Evolutionary conservation across 1,140 invertebrate genomes (phyloP).

Genomic region (Pemphigus obesinymphae): DNA sequence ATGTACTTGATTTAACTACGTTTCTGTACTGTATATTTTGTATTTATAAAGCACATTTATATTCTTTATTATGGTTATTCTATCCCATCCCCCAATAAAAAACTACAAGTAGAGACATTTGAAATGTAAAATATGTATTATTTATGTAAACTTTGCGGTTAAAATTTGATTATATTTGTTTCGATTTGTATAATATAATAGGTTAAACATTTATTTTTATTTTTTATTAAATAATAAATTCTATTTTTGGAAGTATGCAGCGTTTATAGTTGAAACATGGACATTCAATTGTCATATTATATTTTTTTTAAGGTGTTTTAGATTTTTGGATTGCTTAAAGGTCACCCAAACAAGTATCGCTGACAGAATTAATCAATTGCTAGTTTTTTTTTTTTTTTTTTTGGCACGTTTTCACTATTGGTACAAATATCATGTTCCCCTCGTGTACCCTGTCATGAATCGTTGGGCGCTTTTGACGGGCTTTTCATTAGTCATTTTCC

Average conservation of each 20-base stretch:
- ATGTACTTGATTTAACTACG: background rate
- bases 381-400: background rate
- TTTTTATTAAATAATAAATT: background rate
- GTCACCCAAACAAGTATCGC: background rate
- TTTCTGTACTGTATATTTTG: background rate
- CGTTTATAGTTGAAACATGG: background rate
- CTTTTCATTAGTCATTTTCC: slow-evolving; percentile 34
- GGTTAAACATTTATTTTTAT: background rate
- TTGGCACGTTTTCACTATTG: background rate
- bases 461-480: background rate
- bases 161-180: background rate
- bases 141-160: background rate
- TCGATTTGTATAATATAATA: no score
- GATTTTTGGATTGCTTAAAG: background rate
- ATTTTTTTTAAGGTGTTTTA: background rate
- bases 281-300: background rate
- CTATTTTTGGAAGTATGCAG: background rate
- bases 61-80: background rate
- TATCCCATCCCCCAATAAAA: background rate
- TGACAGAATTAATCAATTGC: slow-evolving; percentile 8
- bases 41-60: background rate
- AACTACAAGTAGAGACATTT: background rate
- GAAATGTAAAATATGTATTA: background rate
- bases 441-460: background rate
- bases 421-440: background rate